Evolutionary conservation across 1,140 invertebrate species (phyloP).

Genomic region (Aphis gossypii): DNA sequence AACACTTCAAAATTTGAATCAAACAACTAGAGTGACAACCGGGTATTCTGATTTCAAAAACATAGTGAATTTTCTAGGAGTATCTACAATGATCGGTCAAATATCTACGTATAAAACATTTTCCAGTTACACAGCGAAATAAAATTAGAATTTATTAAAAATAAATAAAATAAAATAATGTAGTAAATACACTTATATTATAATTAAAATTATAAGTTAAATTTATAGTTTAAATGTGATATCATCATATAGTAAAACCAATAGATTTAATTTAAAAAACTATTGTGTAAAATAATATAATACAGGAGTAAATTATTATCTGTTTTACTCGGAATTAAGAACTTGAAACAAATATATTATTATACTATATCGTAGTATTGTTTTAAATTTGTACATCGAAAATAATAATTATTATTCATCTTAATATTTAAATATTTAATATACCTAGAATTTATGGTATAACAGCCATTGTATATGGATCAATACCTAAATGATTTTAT

Average conservation of each 20-base stretch:
- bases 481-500: neutral
- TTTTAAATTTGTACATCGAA: neutral
- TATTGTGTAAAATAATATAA: neutral
- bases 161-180: too few relatives aligned
- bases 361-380: neutral
- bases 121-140: too few relatives aligned
- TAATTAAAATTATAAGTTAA: too few relatives aligned
- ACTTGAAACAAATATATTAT: neutral
- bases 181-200: too few relatives aligned
- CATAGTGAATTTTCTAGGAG: too few relatives aligned
- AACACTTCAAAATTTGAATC: too few relatives aligned
- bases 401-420: slow-evolving; percentile 51
- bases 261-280: neutral
- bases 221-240: neutral
- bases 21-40: too few relatives aligned
- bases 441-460: slow-evolving; percentile 37
- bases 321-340: neutral
- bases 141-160: too few relatives aligned
- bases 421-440: slow-evolving; percentile 57
- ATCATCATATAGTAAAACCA: neutral
- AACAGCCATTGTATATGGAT: too few relatives aligned
- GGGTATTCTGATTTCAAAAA: too few relatives aligned
- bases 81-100: too few relatives aligned
- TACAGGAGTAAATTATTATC: neutral
- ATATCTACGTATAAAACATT: too few relatives aligned